Base-by-base conservation (phyloP, 2,113 vertebrate genomes). In the Cercopithecus mona region DNA sequence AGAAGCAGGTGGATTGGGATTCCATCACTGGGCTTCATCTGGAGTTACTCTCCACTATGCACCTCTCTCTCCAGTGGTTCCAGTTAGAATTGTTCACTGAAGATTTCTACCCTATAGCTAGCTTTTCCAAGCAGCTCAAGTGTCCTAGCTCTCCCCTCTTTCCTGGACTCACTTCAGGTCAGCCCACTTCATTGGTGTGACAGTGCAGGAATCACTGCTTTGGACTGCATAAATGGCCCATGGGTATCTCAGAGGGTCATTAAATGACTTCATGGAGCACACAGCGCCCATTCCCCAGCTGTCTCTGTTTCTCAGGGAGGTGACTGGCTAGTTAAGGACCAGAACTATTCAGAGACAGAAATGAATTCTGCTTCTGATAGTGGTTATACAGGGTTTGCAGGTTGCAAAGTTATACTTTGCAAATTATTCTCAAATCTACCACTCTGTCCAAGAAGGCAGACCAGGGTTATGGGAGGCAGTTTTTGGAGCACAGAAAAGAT, bases 291-390 rank as follows among this genome's bases (percentile, higher is more conserved):
- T 18, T 86, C 50, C 35, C 4, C 43, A 38, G 8, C 5, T 70
- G 10, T n/a, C 40, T 80, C 64, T 90, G 23, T 57, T 11, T 97
- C 80, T 35, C 45, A 57, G 20, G 30, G 10, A 95, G 86, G 79
- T 40, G 18, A 35, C 3, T 6, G 43, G 5, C 50, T 61, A 13
- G 5, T 27, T 64, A 55, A 32, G 32, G 8, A 66, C 12, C 43
- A 73, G 82, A 73, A 85, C 25, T 88, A 70, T 38, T 81, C 90
- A 88, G 38, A 94, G 13, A 91, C 95, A 91, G 30, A 20, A 93
- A 59, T 50, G 27, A 55, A 38, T 70, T 35, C 30, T 81, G 35
- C 25, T 90, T 35, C 7, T 48, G 59, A 57, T 6, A 23, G 13
- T n/a, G 17, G 35, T 84, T 45, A 57, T 4, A 64, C 23, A 35